Evolutionary conservation across 2,797 vertebrate species (phyloP).

Genomic region (Muscicapa comitata): DNA sequence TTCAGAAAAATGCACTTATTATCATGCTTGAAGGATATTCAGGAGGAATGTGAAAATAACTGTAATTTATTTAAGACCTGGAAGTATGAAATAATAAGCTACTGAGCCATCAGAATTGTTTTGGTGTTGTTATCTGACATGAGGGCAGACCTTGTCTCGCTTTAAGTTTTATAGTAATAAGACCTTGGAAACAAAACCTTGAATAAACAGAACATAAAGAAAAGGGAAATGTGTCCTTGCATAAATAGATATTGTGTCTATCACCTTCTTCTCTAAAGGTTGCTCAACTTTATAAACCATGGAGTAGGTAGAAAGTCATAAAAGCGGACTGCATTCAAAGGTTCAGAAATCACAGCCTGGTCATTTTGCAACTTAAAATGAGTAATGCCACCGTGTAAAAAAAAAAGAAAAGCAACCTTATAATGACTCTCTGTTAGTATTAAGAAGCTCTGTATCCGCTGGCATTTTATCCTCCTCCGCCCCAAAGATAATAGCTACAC

Average conservation of each 20-base stretch:
- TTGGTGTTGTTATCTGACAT: slow-evolving; percentile 76
- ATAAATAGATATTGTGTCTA: slow-evolving; percentile 82
- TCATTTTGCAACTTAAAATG: slow-evolving; percentile 59
- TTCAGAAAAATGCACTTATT: slow-evolving; percentile 65
- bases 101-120: slow-evolving; percentile 75
- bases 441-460: slow-evolving; percentile 55
- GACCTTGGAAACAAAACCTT: slow-evolving; percentile 83
- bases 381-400: not conserved
- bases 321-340: slow-evolving; percentile 40
- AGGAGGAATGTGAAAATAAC: slow-evolving; percentile 74
- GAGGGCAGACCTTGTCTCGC: slow-evolving; percentile 76
- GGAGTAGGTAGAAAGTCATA: slow-evolving; percentile 74
- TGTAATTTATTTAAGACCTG: slow-evolving; percentile 75
- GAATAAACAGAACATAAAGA: slow-evolving; percentile 77
- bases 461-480: slow-evolving; percentile 57
- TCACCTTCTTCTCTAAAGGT: slow-evolving; percentile 77
- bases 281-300: slow-evolving; percentile 70
- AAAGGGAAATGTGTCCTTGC: slow-evolving; percentile 81
- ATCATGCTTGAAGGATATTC: slow-evolving; percentile 71
- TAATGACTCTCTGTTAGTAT: slow-evolving; percentile 45
- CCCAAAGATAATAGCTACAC: slow-evolving; percentile 60
- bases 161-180: slow-evolving; percentile 81
- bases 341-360: slow-evolving; percentile 53
- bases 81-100: slow-evolving; percentile 78
- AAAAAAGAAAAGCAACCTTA: not conserved